Evolutionary conservation across 2,888 invertebrate species (phyloP), one percentile per base, ranked within the genome.

Genomic region (Microplitis deprimator): DNA sequence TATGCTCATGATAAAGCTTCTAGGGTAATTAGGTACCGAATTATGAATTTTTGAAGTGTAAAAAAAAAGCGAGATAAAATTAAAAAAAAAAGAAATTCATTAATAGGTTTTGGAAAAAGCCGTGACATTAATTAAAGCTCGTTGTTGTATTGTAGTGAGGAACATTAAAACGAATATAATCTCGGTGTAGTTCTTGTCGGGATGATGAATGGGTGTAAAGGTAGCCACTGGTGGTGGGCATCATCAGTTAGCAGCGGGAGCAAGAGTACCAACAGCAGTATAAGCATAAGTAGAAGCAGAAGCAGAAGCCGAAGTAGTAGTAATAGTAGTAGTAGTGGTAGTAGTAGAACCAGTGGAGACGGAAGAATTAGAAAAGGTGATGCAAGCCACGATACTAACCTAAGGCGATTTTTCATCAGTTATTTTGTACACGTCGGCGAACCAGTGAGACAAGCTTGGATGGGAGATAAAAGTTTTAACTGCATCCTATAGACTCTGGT

Each of bases 391-490:
- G 79, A 77, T 73, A 76, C 69, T 70, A 75, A 68, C 81, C 81
- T 80, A 79, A 76, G 82, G 81, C 82, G 81, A 81, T 83, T 82
- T 83, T 83, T 84, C 83, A 83, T 84, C 83, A 81, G 79, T 81
- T 82, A 84, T 84, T 84, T 85, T 83, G 82, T 83, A 84, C 84
- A 83, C 84, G 83, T 84, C 83, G 83, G 80, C 81, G 80, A 80
- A 81, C 80, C 80, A 76, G 79, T 79, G 79, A 79, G 82, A 73
- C 72, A 77, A 80, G 79, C 67, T 40, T 59, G 59, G 40, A 40
- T 39, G 40, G 38, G 59, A 71, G 75, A 62, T 75, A 75, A 79
- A 81, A 79, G 78, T 79, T 81, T 81, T 75, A 79, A 81, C 79
- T 79, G 77, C 79, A 77, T 65, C 50, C 50, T 50, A 50, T 50